A percentile compares a stretch with the other conserved stretches of the same genome.
Conservation (phyloP, 2,797 vertebrate genomes). For the Poecilia gillii region DNA sequence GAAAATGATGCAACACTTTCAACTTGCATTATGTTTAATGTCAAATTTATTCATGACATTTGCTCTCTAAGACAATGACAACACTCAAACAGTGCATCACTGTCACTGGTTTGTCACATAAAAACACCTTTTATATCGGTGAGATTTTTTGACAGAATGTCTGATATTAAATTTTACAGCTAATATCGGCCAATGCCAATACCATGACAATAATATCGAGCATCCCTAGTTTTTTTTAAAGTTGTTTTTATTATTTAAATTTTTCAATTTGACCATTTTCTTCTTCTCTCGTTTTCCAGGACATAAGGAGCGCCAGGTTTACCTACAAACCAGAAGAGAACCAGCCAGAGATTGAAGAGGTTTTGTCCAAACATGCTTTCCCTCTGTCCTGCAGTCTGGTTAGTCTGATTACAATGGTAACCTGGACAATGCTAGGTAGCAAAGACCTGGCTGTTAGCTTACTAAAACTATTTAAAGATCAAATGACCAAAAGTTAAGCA, state of each 20-base stretch:
- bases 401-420: slow-evolving; percentile 34
- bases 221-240: too few species aligned
- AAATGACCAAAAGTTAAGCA: not conserved
- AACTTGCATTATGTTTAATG: too few species aligned
- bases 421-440: not conserved
- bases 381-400: slow-evolving; percentile 90
- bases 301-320: slow-evolving; percentile 94
- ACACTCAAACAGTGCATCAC: too few species aligned
- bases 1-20: too few species aligned
- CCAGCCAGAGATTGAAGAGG: slow-evolving; percentile 88
- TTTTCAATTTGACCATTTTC: not conserved
- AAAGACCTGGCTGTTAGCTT: not conserved
- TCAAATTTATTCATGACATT: too few species aligned
- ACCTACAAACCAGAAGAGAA: slow-evolving; percentile 90
- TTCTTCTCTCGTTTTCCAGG: slow-evolving; percentile 73
- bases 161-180: too few species aligned
- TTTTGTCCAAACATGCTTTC: slow-evolving; percentile 86
- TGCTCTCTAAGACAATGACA: too few species aligned
- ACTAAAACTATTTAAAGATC: not conserved
- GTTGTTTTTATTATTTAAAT: not conserved
- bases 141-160: too few species aligned
- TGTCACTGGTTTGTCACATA: too few species aligned
- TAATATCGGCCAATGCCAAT: too few species aligned
- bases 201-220: too few species aligned
- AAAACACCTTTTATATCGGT: too few species aligned